Evolutionary conservation across 2,113 vertebrate genomes (phyloP).

Genomic region (Trematocara macrostoma): DNA sequence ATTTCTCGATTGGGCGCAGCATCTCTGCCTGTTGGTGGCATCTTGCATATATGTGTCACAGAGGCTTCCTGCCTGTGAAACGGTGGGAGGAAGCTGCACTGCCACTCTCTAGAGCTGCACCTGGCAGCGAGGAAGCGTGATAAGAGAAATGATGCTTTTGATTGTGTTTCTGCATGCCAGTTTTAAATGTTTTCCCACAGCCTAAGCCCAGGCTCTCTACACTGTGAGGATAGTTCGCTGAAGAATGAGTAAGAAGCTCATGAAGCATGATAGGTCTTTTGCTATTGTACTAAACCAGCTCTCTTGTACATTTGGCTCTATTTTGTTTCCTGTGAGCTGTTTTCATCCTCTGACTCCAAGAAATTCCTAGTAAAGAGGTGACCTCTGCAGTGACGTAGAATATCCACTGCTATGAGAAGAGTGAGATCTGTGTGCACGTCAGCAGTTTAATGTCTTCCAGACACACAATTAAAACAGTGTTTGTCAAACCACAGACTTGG

Average conservation of each 20-base stretch:
- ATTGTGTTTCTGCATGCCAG: neutral
- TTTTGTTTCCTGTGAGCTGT: fast-evolving
- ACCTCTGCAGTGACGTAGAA: neutral
- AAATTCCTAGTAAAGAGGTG: neutral
- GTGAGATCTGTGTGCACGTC: neutral
- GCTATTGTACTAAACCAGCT: neutral
- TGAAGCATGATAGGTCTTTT: neutral
- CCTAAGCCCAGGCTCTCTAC: neutral
- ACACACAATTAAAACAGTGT: neutral
- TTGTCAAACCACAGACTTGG: neutral
- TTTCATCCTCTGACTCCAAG: neutral
- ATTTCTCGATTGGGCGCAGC: neutral
- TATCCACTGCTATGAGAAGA: neutral
- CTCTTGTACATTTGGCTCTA: neutral
- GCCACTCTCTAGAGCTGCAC: neutral
- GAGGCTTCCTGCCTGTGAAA: neutral
- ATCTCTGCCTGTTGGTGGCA: neutral
- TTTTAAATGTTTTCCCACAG: neutral
- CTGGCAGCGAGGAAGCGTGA: neutral
- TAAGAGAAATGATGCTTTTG: neutral
- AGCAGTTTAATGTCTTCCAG: neutral
- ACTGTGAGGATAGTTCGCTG: neutral
- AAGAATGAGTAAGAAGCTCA: neutral
- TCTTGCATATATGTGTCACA: neutral
- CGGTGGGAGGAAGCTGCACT: neutral